Base-by-base conservation (phyloP, 2,888 invertebrate genomes). In the Vannuccia rotundouncinata region DNA sequence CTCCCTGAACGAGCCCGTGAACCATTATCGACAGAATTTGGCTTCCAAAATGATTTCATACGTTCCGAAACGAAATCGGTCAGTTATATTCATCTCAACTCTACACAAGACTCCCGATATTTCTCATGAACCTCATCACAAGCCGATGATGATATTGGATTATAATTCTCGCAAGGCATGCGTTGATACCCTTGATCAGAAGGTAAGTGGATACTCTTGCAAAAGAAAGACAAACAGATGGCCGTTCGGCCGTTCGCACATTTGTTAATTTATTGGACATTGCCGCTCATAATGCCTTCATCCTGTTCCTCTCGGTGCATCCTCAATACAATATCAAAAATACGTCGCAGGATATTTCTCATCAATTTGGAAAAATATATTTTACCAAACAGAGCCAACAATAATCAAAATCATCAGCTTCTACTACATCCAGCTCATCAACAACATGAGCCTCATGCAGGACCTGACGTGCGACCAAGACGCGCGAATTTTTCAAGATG, bases 211-310 rank as follows among this genome's bases (percentile, higher is more conserved):
- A 29, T 75, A 29, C 75, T 31, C 30, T 75, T 75, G 75, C 75
- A 75, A 75, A 75, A 29, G 75, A 31, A 75, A 75, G 75, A 75
- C 75, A 31, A 75, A 75, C 75, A 29, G 75, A 22, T 75, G 75
- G 30, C 75, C 29, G 30, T 75, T 75, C 27, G 75, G 27, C 10
- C 29, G 2, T 31, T n/a, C n/a, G n/a, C n/a, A n/a, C n/a, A n/a
- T 75, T 75, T 75, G 29, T 29, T 75, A 75, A 75, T 31, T 31
- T 75, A 29, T 31, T 75, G 30, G 30, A 75, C 5, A 27, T 75
- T 31, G 17, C 30, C 2, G 22, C 75, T 31, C 31, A 75, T 75
- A 75, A 75, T 31, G 75, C 75, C 13, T 75, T 75, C 31, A 22
- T 75, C 27, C 75, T 75, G 75, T 75, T 75, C 30, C 29, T 31